Conservation (phyloP, 2,797 vertebrate species). For the Rallus crepitans region DNA sequence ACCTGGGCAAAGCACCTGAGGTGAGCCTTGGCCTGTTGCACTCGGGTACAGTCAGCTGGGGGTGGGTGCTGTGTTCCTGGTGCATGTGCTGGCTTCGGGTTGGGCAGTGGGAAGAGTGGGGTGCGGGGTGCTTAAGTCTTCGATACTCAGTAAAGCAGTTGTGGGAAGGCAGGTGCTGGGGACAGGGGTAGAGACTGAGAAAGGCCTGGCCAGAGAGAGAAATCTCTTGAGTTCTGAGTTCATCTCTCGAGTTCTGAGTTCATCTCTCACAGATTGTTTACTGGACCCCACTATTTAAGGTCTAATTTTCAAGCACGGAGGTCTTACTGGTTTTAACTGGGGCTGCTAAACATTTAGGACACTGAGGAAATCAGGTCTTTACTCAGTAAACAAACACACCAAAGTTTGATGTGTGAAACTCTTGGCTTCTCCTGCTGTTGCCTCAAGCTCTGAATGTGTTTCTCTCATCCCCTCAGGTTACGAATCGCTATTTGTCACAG, state of each 20-base stretch:
- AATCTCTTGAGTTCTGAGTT: background rate
- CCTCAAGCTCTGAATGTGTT: accelerated
- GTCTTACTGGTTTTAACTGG: background rate
- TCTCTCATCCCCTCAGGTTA: conserved; percentile 81
- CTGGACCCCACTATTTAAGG: background rate
- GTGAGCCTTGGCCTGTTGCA: conserved; percentile 73
- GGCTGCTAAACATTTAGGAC: accelerated
- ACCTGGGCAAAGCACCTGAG: conserved; percentile 93
- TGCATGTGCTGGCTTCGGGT: too few species aligned
- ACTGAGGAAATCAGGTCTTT: background rate
- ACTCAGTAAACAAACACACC: accelerated
- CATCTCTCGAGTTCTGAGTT: background rate
- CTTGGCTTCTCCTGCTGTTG: accelerated
- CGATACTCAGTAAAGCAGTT: accelerated
- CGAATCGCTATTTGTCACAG: conserved; percentile 94
- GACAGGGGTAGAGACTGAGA: too few species aligned
- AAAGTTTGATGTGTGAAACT: background rate
- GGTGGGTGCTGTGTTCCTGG: too few species aligned
- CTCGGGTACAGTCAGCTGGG: too few species aligned
- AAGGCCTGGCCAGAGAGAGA: background rate
- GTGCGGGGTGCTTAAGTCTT: accelerated
- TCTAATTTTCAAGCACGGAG: background rate
- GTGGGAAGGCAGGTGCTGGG: background rate
- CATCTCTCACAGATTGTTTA: background rate
- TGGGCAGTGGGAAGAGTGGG: background rate